phyloP scores from a whole-genome alignment of 2,888 invertebrate genomes.

The Epirrhoe tristata region DNA sequence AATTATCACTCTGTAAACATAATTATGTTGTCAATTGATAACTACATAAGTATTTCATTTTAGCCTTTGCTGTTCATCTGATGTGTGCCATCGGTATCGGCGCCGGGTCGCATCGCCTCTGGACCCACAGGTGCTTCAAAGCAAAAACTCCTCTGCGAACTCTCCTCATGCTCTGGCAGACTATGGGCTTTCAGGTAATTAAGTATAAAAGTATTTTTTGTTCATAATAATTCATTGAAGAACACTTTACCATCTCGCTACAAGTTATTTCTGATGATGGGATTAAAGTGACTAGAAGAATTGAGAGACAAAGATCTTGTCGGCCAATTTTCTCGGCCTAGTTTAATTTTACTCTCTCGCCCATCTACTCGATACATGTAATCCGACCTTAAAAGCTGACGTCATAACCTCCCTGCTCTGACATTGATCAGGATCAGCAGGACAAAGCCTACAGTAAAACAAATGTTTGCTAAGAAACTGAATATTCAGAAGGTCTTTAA shows the following conservation, averaged over 20 bases:
- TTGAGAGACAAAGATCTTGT: no score
- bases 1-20: no score
- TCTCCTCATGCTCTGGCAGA: conserved; percentile 93
- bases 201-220: neutral
- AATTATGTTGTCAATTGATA: no score
- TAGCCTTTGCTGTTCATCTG: conserved; percentile 89
- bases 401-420: neutral
- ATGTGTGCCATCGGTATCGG: conserved; percentile 94
- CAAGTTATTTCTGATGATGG: no score
- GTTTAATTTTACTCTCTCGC: no score
- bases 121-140: conserved; percentile 97
- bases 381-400: no score
- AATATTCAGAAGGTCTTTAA: conserved; percentile 14
- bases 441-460: neutral
- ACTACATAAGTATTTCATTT: neutral
- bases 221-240: neutral
- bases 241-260: no score
- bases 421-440: neutral
- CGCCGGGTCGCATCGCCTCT: conserved; percentile 97
- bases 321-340: no score
- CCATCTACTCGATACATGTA: no score
- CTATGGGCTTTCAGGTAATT: conserved; percentile 93
- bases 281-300: no score
- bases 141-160: conserved; percentile 93
- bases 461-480: conserved; percentile 14